These are phyloP conservation scores for Sparidentex hasta DNA, from an alignment of 2,797 vertebrate species.

Conservation along the genomic window DNA sequence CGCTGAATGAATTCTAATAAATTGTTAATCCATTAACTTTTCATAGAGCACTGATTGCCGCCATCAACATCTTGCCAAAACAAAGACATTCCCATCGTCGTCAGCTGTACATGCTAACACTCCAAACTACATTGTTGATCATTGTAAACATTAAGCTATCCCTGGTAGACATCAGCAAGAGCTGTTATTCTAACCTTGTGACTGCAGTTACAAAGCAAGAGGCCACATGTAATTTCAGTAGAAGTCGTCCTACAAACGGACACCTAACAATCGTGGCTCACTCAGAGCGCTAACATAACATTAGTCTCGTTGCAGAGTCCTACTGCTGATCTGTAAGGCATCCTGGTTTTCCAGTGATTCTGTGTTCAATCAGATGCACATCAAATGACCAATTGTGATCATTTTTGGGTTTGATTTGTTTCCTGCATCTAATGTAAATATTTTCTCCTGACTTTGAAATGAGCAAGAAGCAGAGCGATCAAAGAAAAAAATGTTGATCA, in stretches of 20 bases:
- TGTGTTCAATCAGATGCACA: background rate
- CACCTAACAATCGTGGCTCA: too few relatives aligned
- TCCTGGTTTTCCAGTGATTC: background rate
- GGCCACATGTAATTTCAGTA: too few relatives aligned
- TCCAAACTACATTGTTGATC: background rate
- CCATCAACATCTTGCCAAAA: background rate
- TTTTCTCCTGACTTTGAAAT: slow-evolving; percentile 4
- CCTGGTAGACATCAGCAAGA: background rate
- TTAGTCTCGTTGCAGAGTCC: background rate
- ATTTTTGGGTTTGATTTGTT: background rate
- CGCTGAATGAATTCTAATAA: background rate
- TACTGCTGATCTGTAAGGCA: background rate
- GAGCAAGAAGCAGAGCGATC: background rate
- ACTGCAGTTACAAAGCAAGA: too few relatives aligned
- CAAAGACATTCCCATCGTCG: background rate
- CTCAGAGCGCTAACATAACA: too few relatives aligned
- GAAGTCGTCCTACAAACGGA: too few relatives aligned
- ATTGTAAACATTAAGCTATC: background rate
- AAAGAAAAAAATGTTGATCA: background rate
- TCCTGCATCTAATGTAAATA: background rate
- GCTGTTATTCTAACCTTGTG: too few relatives aligned
- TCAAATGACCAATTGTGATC: background rate
- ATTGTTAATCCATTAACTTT: background rate
- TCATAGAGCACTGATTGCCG: background rate
- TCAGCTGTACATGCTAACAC: background rate